Base-by-base conservation (phyloP, 92 coral and sea anemone genomes). In the Zoanthus sansibaricus region DNA sequence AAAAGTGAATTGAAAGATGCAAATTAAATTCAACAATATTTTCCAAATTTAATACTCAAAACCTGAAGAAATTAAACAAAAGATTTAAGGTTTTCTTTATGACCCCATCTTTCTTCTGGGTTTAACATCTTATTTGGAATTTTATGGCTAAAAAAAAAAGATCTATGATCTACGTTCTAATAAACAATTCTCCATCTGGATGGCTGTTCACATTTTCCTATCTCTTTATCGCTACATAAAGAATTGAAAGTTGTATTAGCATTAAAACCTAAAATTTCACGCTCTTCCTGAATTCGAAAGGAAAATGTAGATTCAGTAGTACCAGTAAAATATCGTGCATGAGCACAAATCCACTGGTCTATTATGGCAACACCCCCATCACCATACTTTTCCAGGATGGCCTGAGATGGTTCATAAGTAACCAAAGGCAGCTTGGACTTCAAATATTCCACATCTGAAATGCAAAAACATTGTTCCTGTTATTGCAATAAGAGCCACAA, bases 291-390 rank as follows among this genome's bases (percentile, higher is more conserved):
- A 75, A 97, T 95, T 62, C 98, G 88, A 72, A 97, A 97, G 69
- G 99, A 97, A 68, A 97, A 97, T 49, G 99, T 97, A 5, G 99
- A 97, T 72, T 95, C 98, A 18, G 94, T 91, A 13, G 99, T 97
- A 13, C 99, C 99, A 12, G 90, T 89, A 67, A 97, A 97, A 83
- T 92, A 91, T 72, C 90, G 78, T 7, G 98, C 99, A 85, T 97
- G 99, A 16, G 99, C 97, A 62, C 98, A 97, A 75, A 97, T 95
- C 99, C 99, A 97, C 92, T 97, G 99, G 72, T 97, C 99, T 67
- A 97, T 95, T 58, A 97, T 97, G 48, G 99, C 98, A 7, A 95
- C 98, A 12, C 99, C 99, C 7, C 99, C 99, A 66, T 97, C 99
- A 14, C 98, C 96, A 71, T 92, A 97, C 83, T 91, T 93, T 46